These are phyloP conservation scores for Taxidea taxus DNA, from an alignment of 2,113 vertebrate genomes.

Conservation along the genomic window DNA sequence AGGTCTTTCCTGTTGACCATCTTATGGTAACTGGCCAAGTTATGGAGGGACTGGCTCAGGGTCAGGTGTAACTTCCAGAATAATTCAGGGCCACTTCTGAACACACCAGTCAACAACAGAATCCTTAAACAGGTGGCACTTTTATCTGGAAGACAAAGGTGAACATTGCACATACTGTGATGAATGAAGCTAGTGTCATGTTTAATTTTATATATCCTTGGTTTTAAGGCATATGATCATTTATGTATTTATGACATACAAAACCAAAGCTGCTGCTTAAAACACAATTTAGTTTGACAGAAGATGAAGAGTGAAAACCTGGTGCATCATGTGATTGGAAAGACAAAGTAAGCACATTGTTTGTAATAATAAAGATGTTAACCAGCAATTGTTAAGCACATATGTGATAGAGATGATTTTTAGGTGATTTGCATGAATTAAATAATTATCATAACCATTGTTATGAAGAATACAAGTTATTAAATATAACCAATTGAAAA, in stretches of 20 bases:
- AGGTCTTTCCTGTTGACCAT: background rate
- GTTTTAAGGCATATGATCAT: background rate
- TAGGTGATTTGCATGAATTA: background rate
- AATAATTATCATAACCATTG: background rate
- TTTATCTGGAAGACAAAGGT: background rate
- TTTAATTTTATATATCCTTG: background rate
- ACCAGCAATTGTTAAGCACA: background rate
- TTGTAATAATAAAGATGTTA: background rate
- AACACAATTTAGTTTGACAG: background rate
- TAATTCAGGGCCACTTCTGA: background rate
- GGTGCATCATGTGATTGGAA: background rate
- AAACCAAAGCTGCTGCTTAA: constrained; percentile 5
- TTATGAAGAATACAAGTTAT: background rate
- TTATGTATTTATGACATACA: background rate
- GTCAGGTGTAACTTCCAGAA: background rate
- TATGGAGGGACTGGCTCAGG: background rate
- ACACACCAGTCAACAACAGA: background rate
- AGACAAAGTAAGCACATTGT: background rate
- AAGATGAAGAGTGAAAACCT: background rate
- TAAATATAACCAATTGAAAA: background rate
- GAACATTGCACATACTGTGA: background rate
- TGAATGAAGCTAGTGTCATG: background rate
- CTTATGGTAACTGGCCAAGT: background rate
- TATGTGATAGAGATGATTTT: background rate
- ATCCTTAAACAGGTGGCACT: background rate